These are phyloP conservation scores for Acrocera orbiculus DNA, from an alignment of 2,888 invertebrate species.

Conservation along the genomic window DNA sequence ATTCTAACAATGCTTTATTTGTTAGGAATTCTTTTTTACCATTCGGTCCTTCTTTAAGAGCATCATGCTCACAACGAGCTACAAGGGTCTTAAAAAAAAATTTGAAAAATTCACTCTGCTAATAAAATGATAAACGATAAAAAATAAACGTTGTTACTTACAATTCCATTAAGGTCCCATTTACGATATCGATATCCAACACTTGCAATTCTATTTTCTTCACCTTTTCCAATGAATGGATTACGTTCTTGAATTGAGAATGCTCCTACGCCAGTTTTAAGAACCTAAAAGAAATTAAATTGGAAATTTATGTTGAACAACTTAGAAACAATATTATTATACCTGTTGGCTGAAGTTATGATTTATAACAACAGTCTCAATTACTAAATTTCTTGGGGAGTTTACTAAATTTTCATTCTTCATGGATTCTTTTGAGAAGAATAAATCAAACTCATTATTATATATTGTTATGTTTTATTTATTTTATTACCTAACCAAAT, in stretches of 20 bases:
- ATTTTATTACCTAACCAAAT: conserved; percentile 53
- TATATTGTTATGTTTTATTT: conserved; percentile 97
- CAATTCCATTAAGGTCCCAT: conserved; percentile 87
- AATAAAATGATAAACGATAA: neutral
- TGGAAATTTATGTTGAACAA: conserved; percentile 16
- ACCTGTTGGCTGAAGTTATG: conserved; percentile 99
- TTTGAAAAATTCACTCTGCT: neutral
- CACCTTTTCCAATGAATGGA: conserved; percentile 85
- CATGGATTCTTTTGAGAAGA: conserved; percentile 96
- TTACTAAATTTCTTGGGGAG: conserved; percentile 84
- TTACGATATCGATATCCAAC: conserved; percentile 94
- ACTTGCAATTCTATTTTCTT: conserved; percentile 83
- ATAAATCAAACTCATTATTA: conserved; percentile 88
- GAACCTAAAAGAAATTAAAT: conserved; percentile 31
- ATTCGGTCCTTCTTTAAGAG: conserved; percentile 70
- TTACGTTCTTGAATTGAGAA: conserved; percentile 80
- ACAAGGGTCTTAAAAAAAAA: conserved; percentile 46
- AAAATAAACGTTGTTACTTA: conserved; percentile 28
- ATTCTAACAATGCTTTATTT: conserved; percentile 96
- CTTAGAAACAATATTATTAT: conserved; percentile 14
- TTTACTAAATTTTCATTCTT: conserved; percentile 92
- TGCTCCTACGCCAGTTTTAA: conserved; percentile 50
- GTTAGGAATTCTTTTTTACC: conserved; percentile 84
- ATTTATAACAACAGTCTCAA: conserved; percentile 98
- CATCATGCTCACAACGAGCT: conserved; percentile 93